These are phyloP conservation scores for Ceyx margarethae DNA, from an alignment of 2,113 vertebrate species.

Conservation along the genomic window DNA sequence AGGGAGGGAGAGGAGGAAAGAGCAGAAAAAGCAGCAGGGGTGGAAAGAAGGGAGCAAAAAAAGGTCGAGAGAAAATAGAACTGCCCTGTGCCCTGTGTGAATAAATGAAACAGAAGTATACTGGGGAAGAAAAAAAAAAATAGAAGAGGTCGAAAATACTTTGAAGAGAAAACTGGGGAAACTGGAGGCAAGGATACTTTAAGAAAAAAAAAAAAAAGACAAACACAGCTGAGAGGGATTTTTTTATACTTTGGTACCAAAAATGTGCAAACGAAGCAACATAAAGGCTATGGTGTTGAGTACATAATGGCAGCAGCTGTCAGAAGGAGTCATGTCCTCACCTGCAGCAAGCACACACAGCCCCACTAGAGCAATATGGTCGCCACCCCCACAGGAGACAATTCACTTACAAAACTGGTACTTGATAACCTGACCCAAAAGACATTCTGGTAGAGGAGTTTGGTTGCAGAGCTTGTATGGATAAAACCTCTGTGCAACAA, in stretches of 20 bases:
- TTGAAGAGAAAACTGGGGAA: neutral
- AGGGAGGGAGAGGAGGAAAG: neutral
- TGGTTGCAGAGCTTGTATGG: neutral
- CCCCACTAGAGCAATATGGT: neutral
- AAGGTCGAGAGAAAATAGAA: neutral
- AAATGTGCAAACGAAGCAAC: constrained; percentile 33
- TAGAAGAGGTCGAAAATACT: neutral
- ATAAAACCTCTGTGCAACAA: neutral
- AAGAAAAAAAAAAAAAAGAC: neutral
- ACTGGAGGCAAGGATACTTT: neutral
- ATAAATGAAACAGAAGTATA: neutral
- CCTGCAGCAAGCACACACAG: neutral
- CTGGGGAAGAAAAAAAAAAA: fast-evolving
- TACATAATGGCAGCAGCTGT: neutral
- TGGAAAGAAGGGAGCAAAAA: neutral
- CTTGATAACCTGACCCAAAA: neutral
- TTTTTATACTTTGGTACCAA: neutral
- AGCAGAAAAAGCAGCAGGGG: neutral
- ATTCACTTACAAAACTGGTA: neutral
- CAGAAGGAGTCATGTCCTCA: neutral
- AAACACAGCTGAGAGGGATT: neutral
- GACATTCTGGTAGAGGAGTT: neutral
- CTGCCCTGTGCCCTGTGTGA: no score
- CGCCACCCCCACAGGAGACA: neutral
- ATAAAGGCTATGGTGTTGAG: neutral